These are phyloP conservation scores for Patiria miniata DNA, from an alignment of 35 echinoderm and acorn worm species.

Conservation along the genomic window DNA sequence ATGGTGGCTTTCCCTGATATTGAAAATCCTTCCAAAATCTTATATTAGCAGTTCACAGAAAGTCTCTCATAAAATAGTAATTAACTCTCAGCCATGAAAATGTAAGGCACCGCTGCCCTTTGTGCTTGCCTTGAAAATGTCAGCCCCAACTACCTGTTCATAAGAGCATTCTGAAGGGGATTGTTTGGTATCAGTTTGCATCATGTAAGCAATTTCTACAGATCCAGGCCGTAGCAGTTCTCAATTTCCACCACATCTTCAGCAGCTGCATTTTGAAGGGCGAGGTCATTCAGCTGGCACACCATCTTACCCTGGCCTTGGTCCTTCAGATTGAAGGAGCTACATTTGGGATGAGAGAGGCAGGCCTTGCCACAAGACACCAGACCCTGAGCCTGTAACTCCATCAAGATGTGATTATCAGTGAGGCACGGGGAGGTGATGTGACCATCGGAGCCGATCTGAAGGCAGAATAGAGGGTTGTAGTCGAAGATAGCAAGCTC, in stretches of 20 bases:
- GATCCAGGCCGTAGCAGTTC: not conserved
- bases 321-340: not conserved
- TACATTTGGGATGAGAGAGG: not conserved
- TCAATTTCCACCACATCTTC: not conserved
- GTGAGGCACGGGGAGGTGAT: not conserved
- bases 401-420: not conserved
- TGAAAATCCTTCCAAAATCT: too few species aligned
- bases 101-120: too few species aligned
- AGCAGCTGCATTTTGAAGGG: not conserved
- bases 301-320: not conserved
- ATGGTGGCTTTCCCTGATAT: too few species aligned
- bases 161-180: too few species aligned
- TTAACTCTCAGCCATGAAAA: too few species aligned
- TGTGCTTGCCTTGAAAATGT: too few species aligned
- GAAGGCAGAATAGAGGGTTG: too few species aligned
- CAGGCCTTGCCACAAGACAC: not conserved
- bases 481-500: too few species aligned
- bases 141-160: too few species aligned
- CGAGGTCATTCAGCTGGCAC: not conserved
- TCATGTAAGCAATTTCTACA: not conserved
- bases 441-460: not conserved
- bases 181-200: too few species aligned
- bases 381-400: not conserved
- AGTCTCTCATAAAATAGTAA: too few species aligned
- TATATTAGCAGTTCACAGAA: too few species aligned